Percentiles rank a stretch among this genome's conserved stretches.
These are phyloP conservation scores for Aphidoletes aphidimyza DNA, from an alignment of 2,888 invertebrate genomes.

Conservation along the genomic window DNA sequence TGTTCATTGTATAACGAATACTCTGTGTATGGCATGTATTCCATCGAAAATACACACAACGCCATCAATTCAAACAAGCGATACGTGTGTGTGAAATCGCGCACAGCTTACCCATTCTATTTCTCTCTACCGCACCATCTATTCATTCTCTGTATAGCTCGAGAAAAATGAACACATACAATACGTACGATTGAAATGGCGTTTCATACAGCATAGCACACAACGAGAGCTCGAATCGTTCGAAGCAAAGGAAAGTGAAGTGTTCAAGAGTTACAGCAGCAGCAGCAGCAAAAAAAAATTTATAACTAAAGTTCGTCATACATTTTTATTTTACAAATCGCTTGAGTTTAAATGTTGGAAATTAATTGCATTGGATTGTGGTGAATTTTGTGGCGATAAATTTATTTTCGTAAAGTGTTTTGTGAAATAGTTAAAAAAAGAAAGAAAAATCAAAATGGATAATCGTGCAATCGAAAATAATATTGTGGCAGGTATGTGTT, in stretches of 20 bases:
- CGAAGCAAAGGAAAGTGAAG: slow-evolving; percentile 37
- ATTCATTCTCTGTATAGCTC: slow-evolving; percentile 30
- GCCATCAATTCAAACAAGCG: background rate
- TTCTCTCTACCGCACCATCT: slow-evolving; percentile 39
- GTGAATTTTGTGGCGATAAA: background rate
- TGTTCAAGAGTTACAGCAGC: background rate
- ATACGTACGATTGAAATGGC: slow-evolving; percentile 20
- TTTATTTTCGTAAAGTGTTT: background rate
- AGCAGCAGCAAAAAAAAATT: background rate
- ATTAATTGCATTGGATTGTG: background rate
- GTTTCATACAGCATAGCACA: slow-evolving; percentile 41
- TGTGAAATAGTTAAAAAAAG: background rate
- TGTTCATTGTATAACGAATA: background rate
- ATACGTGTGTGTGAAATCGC: slow-evolving; percentile 16
- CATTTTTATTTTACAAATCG: background rate
- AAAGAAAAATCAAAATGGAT: slow-evolving; percentile 5
- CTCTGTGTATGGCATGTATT: background rate
- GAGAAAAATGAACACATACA: slow-evolving; percentile 46
- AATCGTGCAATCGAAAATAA: slow-evolving; percentile 49
- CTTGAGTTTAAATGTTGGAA: background rate
- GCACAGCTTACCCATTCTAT: slow-evolving; percentile 16
- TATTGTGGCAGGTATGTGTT: slow-evolving; percentile 47
- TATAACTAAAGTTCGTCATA: background rate
- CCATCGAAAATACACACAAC: background rate
- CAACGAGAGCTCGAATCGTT: background rate